These are phyloP conservation scores for Biston betularia DNA, from an alignment of 2,888 invertebrate genomes.

Conservation along the genomic window DNA sequence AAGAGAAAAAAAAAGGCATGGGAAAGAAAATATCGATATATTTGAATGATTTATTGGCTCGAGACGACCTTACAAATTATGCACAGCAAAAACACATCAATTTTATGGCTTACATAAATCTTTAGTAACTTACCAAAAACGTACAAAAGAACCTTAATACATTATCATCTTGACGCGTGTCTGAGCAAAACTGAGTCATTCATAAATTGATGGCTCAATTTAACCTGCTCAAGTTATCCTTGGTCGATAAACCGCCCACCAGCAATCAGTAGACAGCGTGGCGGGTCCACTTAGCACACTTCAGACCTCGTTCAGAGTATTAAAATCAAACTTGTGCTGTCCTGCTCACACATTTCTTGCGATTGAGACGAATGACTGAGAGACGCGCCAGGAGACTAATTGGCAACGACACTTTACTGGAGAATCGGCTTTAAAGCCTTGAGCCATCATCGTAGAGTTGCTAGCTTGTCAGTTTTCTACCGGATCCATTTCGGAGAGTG, in stretches of 20 bases:
- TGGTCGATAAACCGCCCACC: constrained; percentile 32
- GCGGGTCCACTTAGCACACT: constrained; percentile 15
- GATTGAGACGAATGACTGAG: too few species aligned
- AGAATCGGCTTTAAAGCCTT: too few species aligned
- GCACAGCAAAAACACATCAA: not conserved
- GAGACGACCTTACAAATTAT: not conserved
- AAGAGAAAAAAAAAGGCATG: too few species aligned
- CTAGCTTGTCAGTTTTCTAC: too few species aligned
- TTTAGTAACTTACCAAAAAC: not conserved
- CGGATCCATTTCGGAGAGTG: too few species aligned
- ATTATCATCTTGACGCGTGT: not conserved
- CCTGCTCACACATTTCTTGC: not conserved
- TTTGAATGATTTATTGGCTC: too few species aligned
- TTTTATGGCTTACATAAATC: not conserved
- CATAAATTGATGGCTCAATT: constrained; percentile 26
- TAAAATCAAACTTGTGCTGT: not conserved
- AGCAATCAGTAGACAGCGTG: constrained; percentile 29
- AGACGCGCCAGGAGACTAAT: too few species aligned
- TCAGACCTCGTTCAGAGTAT: constrained; percentile 7
- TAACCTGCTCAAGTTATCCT: constrained; percentile 24
- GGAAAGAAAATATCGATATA: too few species aligned
- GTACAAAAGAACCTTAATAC: not conserved
- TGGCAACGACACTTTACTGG: too few species aligned
- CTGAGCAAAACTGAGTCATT: constrained; percentile 18
- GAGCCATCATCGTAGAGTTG: too few species aligned